Percentiles rank a stretch among this genome's conserved stretches.
Evolutionary conservation across 1,140 invertebrate genomes (phyloP).

Genomic region (Scaptomyza hsui): DNA sequence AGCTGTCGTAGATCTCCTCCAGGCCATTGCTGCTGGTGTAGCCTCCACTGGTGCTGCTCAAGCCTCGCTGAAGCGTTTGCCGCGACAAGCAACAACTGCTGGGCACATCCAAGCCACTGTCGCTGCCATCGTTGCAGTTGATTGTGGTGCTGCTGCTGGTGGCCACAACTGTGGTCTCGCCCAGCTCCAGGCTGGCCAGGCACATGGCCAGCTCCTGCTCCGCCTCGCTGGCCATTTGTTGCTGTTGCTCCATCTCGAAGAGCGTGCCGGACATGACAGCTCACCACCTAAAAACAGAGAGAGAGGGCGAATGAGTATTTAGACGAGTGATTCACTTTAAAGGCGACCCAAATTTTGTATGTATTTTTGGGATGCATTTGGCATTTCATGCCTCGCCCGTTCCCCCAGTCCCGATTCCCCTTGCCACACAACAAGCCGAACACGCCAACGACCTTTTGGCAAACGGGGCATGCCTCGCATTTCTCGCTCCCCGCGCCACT

Average conservation of each 20-base stretch:
- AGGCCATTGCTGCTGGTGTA: conserved; percentile 88
- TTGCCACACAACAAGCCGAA: conserved; percentile 42
- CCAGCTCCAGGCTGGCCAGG: conserved; percentile 66
- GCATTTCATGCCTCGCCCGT: conserved; percentile 51
- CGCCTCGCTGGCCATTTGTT: conserved; percentile 31
- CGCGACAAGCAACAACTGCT: conserved; percentile 83
- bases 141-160: conserved; percentile 25
- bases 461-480: conserved; percentile 35
- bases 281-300: conserved; percentile 32
- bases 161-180: conserved; percentile 31
- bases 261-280: conserved; percentile 67
- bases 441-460: conserved; percentile 72
- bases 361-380: conserved; percentile 74
- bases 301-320: conserved; percentile 6
- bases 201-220: conserved; percentile 66
- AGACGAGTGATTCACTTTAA: conserved; percentile 59
- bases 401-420: conserved; percentile 2
- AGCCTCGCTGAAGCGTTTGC: conserved; percentile 82
- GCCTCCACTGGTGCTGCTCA: conserved; percentile 86
- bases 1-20: conserved; percentile 86
- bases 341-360: conserved; percentile 62
- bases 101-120: conserved; percentile 90
- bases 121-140: conserved; percentile 87
- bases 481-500: not conserved
- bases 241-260: conserved; percentile 64